Percentiles rank a stretch among this genome's conserved stretches.
phyloP scores from a whole-genome alignment of 2,888 invertebrate genomes.

The Argyresthia goedartella region DNA sequence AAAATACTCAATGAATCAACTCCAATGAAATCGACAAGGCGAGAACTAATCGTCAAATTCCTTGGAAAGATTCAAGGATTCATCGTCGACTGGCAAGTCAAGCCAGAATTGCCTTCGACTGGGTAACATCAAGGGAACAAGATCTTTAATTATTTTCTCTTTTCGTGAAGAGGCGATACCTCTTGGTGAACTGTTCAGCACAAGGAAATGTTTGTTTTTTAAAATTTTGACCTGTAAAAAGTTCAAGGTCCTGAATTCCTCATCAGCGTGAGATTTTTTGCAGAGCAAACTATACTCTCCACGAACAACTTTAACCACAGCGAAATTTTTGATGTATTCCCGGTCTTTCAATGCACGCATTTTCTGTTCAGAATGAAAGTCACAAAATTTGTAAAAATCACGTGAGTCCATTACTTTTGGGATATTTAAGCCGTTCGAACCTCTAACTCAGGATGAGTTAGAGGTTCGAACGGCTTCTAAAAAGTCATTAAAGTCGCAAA shows the following conservation, averaged over 20 bases:
- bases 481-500: slow-evolving; percentile 13
- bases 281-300: neutral
- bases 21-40: neutral
- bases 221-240: neutral
- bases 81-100: neutral
- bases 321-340: neutral
- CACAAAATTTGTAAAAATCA: neutral
- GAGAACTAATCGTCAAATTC: neutral
- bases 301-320: neutral
- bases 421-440: neutral
- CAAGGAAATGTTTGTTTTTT: neutral
- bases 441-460: no score
- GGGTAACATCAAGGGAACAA: neutral
- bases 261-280: neutral
- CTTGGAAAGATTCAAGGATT: neutral
- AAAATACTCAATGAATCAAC: neutral
- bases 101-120: neutral
- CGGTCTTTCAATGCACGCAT: neutral
- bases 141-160: neutral
- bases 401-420: neutral
- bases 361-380: neutral
- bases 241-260: neutral
- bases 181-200: neutral
- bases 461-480: neutral
- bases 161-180: neutral